Base-by-base conservation (phyloP, 2,113 vertebrate genomes). In the Lepus europaeus region DNA sequence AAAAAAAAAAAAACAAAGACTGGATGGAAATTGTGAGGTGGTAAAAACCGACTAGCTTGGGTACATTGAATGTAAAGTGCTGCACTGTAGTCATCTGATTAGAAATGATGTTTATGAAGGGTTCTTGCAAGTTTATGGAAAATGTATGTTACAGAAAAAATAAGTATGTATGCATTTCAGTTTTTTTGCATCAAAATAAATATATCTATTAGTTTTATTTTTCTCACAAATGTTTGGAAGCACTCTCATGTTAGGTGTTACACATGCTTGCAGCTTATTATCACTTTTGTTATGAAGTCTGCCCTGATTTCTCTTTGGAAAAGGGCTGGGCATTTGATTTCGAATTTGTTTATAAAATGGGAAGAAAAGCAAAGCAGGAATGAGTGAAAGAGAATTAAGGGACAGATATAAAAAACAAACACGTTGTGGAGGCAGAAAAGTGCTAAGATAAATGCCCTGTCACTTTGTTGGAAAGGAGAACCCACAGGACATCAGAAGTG, bases 391-490 rank as follows among this genome's bases (percentile, higher is more conserved):
- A 13, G 7, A 20, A 11, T 78, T 80, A 70, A 81, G 59, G 2
- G 33, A 22, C 16, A 81, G 36, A 63, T 1, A 45, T 27, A 92
- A 80, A 45, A 76, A 92, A 25, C 14, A 69, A 74, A 20, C 17
- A 0, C 1, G 12, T 45, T 76, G 20, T 68, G 25, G 36, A 63
- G 19, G 16, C 56, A 70, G 33, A 74, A 10, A 39, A 4, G 1
- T 64, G 51, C 29, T 66, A 53, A 61, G 31, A 19, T 29, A 63
- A 83, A 72, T 5, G 9, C 63, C 29, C 3, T 4, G 7, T 27
- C n/a, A 61, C 51, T 56, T 87, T 76, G 16, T 82, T 80, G 56
- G 61, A 85, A 81, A 68, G 81, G 59, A 79, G 61, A 72, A 78
- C 2, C n/a, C 3, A 9, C 11, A 22, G 25, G 33, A 61, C n/a